Conservation (phyloP, 1,140 invertebrate species). For the Bombus confusus region DNA sequence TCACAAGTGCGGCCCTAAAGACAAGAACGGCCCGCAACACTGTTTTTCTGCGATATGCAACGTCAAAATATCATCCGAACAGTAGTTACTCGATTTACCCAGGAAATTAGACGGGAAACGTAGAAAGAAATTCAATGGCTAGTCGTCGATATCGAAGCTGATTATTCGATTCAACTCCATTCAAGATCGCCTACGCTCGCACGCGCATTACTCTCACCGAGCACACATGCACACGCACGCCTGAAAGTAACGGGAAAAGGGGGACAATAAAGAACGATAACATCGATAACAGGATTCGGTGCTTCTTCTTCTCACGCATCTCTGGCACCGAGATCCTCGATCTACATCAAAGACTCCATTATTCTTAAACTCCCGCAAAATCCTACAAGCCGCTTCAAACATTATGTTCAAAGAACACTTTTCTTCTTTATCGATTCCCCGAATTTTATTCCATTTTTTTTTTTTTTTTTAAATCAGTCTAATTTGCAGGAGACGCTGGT, state of each 20-base stretch:
- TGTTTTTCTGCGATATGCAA: conserved; percentile 26
- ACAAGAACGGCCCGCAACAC: background rate
- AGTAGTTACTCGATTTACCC: background rate
- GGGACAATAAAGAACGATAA: conserved; percentile 29
- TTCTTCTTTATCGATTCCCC: background rate
- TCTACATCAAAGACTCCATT: background rate
- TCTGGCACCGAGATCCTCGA: background rate
- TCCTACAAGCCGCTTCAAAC: background rate
- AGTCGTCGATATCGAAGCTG: background rate
- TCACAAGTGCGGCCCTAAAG: background rate
- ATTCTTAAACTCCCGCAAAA: background rate
- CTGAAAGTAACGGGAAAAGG: conserved; percentile 29
- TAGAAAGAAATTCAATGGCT: background rate
- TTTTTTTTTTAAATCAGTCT: conserved; percentile 6
- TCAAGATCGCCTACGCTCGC: background rate
- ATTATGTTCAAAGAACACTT: background rate
- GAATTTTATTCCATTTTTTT: background rate
- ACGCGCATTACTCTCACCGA: background rate
- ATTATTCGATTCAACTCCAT: conserved; percentile 4
- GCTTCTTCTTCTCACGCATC: conserved; percentile 15
- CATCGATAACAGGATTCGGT: conserved; percentile 29
- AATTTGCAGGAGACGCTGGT: background rate
- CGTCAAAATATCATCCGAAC: background rate
- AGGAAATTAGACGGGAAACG: background rate
- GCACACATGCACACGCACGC: conserved; percentile 49